Base-by-base conservation (phyloP, 2,113 vertebrate species). In the Muscicapa adusta region DNA sequence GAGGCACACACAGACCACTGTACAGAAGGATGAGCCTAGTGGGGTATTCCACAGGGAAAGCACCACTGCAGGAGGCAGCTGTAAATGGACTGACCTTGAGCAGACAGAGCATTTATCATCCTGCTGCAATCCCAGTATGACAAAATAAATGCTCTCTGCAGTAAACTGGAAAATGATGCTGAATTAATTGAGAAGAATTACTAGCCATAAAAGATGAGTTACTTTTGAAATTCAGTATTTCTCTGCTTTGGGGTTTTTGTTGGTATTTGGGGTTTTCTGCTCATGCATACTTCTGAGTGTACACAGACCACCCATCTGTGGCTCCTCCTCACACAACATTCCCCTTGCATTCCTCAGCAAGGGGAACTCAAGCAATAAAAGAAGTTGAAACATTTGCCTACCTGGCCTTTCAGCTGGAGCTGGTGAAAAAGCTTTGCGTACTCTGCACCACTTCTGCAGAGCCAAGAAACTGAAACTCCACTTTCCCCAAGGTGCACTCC, bases 401-500 rank as follows among this genome's bases (percentile, higher is more conserved):
- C 81, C 67, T 90, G 45, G 8, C 18, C 38, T 70, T 53, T 38
- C 36, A n/a, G 42, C 71, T 23, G n/a, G 28, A 79, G 33, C 40
- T 19, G 23, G 14, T 23, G 33, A 70, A 70, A 85, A 85, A 85
- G 7, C 43, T 40, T 73, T 6, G 3, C 6, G 2, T 19, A 13
- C 14, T 7, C 8, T 5, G 6, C 63, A n/a, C 8, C 43, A 10
- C 38, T 29, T 47, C 8, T 56, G 3, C 28, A 75, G 82, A 91
- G 10, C 50, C 14, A 8, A 76, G 0, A 13, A 84, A 72, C 58
- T 9, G 2, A 87, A 85, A 67, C 14, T 18, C 61, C 45, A 7
- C 25, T 28, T 33, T 53, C 23, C 62, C 57, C 5, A 23, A 5
- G 2, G 4, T 34, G 1, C 0, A 0, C 6, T 62, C 4, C 0